A percentile compares a stretch with the other conserved stretches of the same genome.
These are phyloP conservation scores for Diglossa cyanea DNA, from an alignment of 2,797 vertebrate species.

Conservation along the genomic window DNA sequence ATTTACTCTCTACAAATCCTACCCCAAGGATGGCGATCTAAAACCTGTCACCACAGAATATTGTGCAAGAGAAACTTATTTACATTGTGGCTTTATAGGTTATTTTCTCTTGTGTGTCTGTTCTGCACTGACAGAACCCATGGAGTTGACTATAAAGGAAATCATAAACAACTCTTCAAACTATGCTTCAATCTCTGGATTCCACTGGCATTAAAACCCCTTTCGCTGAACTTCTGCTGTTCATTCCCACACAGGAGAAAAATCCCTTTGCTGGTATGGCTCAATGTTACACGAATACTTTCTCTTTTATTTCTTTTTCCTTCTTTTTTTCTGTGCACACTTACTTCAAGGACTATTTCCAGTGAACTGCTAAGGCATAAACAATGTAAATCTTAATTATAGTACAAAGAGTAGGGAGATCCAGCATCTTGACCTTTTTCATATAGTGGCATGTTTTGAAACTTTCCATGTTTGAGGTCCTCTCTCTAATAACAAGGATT, in stretches of 20 bases:
- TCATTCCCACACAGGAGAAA: background rate
- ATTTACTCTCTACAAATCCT: background rate
- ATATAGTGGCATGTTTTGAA: background rate
- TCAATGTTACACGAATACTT: background rate
- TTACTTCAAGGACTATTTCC: background rate
- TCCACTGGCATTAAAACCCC: background rate
- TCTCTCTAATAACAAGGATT: constrained; percentile 48
- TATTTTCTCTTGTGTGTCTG: background rate
- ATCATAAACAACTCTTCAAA: background rate
- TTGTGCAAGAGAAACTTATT: background rate
- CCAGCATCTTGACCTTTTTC: background rate
- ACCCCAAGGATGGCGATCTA: background rate
- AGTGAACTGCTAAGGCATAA: background rate
- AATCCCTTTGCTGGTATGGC: background rate
- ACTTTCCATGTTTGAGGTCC: background rate
- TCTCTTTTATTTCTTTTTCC: background rate
- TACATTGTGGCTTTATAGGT: background rate
- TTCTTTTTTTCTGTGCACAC: background rate
- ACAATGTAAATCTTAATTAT: background rate
- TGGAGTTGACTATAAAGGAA: background rate
- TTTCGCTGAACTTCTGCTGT: background rate
- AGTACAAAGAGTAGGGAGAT: background rate
- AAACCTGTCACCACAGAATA: background rate
- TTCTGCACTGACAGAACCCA: background rate
- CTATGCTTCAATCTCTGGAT: background rate